Evolutionary conservation across 1,140 invertebrate genomes (phyloP).

Genomic region (Papilio dardanus): DNA sequence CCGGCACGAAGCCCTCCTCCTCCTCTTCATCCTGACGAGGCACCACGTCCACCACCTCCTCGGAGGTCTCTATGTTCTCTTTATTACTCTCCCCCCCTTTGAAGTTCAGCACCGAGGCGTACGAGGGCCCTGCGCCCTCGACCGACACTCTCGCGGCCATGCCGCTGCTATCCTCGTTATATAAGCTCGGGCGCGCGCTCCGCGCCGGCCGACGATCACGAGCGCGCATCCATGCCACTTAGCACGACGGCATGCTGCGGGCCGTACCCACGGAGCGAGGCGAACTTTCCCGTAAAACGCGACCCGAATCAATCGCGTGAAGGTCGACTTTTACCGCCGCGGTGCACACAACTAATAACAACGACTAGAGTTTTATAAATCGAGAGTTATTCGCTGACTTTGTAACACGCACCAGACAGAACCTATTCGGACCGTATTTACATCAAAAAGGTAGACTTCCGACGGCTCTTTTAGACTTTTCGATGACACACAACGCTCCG

Average conservation of each 20-base stretch:
- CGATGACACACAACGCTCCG: conserved; percentile 60
- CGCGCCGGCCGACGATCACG: conserved; percentile 79
- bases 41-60: conserved; percentile 62
- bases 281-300: conserved; percentile 59
- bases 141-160: conserved; percentile 81
- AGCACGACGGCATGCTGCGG: conserved; percentile 76
- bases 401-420: conserved; percentile 74
- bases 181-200: conserved; percentile 79
- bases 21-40: conserved; percentile 68
- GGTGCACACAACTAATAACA: conserved; percentile 43
- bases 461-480: conserved; percentile 72
- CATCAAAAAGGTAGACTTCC: conserved; percentile 81
- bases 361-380: conserved; percentile 47
- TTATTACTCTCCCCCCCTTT: conserved; percentile 75
- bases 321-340: conserved; percentile 54
- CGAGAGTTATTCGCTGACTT: conserved; percentile 68
- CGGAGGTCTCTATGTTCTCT: conserved; percentile 75
- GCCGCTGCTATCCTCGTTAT: conserved; percentile 74
- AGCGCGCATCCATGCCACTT: conserved; percentile 78
- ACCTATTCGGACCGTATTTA: conserved; percentile 80
- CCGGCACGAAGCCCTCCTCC: conserved; percentile 80
- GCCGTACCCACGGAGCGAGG: conserved; percentile 64
- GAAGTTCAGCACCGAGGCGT: conserved; percentile 81
- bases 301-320: conserved; percentile 54
- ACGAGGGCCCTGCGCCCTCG: conserved; percentile 79